A percentile compares a stretch with the other conserved stretches of the same genome.
These are phyloP conservation scores for Sylvicapra grimmia DNA, from an alignment of 2,113 vertebrate genomes.

Conservation along the genomic window DNA sequence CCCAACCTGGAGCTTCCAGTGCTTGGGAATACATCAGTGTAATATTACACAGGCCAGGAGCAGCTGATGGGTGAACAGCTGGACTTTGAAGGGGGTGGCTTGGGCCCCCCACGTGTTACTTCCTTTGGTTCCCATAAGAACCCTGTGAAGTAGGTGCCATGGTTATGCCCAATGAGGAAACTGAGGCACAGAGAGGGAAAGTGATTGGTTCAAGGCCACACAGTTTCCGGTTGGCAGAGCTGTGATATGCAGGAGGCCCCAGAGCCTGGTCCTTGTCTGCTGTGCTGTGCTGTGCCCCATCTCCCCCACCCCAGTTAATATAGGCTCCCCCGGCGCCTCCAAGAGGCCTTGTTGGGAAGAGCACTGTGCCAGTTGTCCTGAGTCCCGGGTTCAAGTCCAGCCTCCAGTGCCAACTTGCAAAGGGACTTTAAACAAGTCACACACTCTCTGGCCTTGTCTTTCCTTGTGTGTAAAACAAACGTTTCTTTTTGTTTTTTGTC, in stretches of 20 bases:
- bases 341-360: background rate
- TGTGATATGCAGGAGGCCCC: background rate
- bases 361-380: fast-evolving
- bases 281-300: fast-evolving
- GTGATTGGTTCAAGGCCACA: background rate
- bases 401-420: background rate
- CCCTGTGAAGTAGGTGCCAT: background rate
- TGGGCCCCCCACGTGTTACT: background rate
- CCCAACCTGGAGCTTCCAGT: fast-evolving
- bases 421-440: background rate
- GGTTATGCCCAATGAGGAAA: background rate
- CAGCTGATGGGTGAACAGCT: background rate
- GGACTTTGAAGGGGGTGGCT: background rate
- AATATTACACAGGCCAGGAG: background rate
- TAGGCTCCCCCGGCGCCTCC: background rate
- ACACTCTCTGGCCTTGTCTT: background rate
- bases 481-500: background rate
- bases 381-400: background rate
- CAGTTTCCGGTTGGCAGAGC: background rate
- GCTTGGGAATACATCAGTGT: background rate
- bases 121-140: background rate
- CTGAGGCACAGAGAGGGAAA: background rate
- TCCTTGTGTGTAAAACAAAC: background rate
- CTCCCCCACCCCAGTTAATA: no score
- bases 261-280: background rate